A percentile compares a stretch with the other conserved stretches of the same genome.
phyloP scores from a whole-genome alignment of 2,113 vertebrate species.

The Phrynocephalus versicolor region DNA sequence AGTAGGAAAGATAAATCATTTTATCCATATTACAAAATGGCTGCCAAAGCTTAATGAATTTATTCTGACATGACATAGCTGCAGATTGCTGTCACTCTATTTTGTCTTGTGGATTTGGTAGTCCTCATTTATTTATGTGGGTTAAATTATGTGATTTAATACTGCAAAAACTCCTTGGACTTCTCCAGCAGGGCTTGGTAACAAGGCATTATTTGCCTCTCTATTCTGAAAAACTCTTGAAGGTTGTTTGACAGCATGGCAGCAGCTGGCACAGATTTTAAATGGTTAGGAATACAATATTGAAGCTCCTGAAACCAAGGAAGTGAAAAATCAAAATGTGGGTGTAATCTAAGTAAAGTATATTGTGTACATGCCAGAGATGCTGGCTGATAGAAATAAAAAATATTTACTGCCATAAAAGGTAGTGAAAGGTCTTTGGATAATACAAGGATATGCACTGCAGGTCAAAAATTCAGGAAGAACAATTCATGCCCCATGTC shows the following conservation, averaged over 20 bases:
- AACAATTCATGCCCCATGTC: conserved; percentile 16
- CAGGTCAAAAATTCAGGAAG: conserved; percentile 1
- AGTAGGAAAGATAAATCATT: conserved; percentile 74
- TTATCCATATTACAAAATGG: conserved; percentile 76
- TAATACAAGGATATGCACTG: neutral
- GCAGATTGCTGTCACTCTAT: conserved; percentile 21
- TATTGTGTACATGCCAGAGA: neutral
- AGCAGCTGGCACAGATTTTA: neutral
- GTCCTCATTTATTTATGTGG: conserved; percentile 36
- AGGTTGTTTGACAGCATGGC: neutral
- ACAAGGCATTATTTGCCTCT: neutral
- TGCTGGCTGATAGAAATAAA: neutral
- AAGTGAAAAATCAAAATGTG: no score
- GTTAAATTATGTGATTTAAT: conserved; percentile 28
- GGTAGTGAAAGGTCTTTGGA: neutral
- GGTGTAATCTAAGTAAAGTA: neutral
- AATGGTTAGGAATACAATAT: neutral
- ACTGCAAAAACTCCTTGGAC: conserved; percentile 32
- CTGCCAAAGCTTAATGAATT: conserved; percentile 72
- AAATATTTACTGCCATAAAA: neutral
- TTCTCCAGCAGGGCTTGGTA: neutral
- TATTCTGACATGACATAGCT: conserved; percentile 64
- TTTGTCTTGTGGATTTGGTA: conserved; percentile 66
- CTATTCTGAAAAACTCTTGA: neutral
- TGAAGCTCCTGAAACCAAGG: neutral